Base-by-base conservation (phyloP, 2,797 vertebrate genomes). In the Catharus ustulatus region DNA sequence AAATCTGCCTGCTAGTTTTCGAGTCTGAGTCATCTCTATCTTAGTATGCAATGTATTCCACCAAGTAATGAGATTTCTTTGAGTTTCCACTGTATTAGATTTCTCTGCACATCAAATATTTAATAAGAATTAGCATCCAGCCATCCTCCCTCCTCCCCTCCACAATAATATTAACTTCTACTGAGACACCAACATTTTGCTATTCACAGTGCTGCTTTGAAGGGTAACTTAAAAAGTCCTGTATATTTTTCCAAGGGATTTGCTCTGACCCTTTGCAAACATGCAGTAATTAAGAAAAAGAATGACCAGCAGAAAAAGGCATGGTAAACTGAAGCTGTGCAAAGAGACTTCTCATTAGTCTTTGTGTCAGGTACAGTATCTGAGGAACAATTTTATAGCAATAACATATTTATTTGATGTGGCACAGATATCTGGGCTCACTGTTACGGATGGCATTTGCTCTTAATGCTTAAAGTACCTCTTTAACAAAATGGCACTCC, bases 401-500 rank as follows among this genome's bases (percentile, higher is more conserved):
- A 95, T 94, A 97, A 95, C 95, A 93, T 98, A 97, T 98, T 98
- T 97, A 97, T 97, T 97, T 97, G 97, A 97, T 97, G 96, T 97
- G 97, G 84, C 95, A 87, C 73, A 96, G 95, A 95, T 98, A 98
- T 97, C 96, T 96, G 96, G 96, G 77, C 93, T 94, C 61, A 32
- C 96, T 90, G 93, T 95, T 97, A 97, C 0, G 82, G 80, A 93
- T 81, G 85, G 93, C 96, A 96, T 97, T 97, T 97, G 96, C 87
- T 97, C 96, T 97, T 97, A 97, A 97, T 93, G 95, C 85, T 97
- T 96, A 75, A 90, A 98, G 96, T 52, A 97, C 96, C 97, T 98
- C 98, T 98, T 98, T 98, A 98, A 97, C 97, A 96, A 97, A 98
- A 98, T 97, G 97, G 97, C 95, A 98, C 96, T 98, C 97, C 97